A percentile compares a stretch with the other conserved stretches of the same genome.
Conservation (phyloP, 2,113 vertebrate species). For the Zapornia atra region DNA sequence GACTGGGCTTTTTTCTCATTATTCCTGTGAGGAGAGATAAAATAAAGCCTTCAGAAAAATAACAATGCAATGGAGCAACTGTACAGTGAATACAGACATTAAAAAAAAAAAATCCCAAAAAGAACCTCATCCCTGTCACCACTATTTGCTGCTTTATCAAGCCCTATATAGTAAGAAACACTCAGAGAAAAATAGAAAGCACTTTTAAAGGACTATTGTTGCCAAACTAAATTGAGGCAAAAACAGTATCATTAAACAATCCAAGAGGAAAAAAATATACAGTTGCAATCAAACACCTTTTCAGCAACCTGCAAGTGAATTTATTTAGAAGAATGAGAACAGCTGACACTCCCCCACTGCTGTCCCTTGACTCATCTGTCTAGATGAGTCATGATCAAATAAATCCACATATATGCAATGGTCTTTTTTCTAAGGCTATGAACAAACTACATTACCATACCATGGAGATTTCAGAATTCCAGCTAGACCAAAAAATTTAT, state of each 20-base stretch:
- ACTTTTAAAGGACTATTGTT: background rate
- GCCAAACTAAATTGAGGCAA: background rate
- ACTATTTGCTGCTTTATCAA: slow-evolving; percentile 5
- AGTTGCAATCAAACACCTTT: slow-evolving; percentile 15
- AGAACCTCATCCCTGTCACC: background rate
- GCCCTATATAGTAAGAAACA: background rate
- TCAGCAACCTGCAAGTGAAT: slow-evolving; percentile 16
- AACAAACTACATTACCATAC: slow-evolving; percentile 6
- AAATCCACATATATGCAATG: background rate
- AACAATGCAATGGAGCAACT: background rate
- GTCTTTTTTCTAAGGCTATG: background rate
- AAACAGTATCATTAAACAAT: slow-evolving; percentile 9
- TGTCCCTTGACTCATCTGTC: background rate
- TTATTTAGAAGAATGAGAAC: slow-evolving; percentile 31
- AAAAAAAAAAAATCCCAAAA: background rate
- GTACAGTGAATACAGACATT: background rate
- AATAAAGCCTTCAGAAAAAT: background rate
- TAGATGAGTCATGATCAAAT: background rate
- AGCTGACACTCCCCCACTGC: background rate
- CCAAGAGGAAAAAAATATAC: slow-evolving; percentile 8
- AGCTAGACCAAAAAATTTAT: background rate
- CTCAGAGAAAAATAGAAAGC: background rate
- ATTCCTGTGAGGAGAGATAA: background rate
- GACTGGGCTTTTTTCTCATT: background rate
- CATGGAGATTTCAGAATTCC: background rate